Evolutionary conservation across 2,113 vertebrate genomes (phyloP), one percentile per base, ranked within the genome.

Genomic region (Nymphicus hollandicus): DNA sequence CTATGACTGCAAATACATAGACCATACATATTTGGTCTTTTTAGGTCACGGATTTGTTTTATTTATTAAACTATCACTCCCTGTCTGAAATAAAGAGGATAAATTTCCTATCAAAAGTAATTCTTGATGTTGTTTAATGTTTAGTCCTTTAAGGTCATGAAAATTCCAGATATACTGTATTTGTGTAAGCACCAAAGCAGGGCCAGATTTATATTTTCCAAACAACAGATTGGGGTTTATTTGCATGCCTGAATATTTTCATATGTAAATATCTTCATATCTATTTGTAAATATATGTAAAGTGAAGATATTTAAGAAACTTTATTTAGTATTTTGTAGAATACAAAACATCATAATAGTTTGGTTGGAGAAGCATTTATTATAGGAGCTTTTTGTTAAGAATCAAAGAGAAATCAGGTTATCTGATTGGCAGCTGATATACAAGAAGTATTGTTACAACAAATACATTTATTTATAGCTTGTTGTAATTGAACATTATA

Each of bases 391-490:
- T 66, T 43, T 52, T 52, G 29, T 44, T 71, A 37, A 18, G 46
- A 84, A 64, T 33, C 2, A 1, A 86, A 37, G 44, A 79, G 12
- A 81, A 98, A 73, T 39, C 8, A 98, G 96, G 95, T 97, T 98
- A 98, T 88, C 76, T 60, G 91, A 94, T 91, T 96, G 94, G 97
- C 97, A 98, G 95, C 84, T 43, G 31, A 61, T 83, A 47, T 5
- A 91, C 31, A 64, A 60, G 43, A 89, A 88, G 5, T 5, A 90
- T 4, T 58, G 66, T 73, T 82, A 55, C 66, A 94, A 88, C 60
- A 88, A 91, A 92, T 49, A 61, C 4, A 77, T 84, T 95, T 96
- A 97, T 96, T 97, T 95, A 97, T 85, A 96, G 85, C 60, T 94
- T 83, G 18, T 70, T 92, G 86, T 86, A 94, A 98, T 43, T 97